phyloP scores from a whole-genome alignment of 2,888 invertebrate genomes.

The Therioaphis trifolii region DNA sequence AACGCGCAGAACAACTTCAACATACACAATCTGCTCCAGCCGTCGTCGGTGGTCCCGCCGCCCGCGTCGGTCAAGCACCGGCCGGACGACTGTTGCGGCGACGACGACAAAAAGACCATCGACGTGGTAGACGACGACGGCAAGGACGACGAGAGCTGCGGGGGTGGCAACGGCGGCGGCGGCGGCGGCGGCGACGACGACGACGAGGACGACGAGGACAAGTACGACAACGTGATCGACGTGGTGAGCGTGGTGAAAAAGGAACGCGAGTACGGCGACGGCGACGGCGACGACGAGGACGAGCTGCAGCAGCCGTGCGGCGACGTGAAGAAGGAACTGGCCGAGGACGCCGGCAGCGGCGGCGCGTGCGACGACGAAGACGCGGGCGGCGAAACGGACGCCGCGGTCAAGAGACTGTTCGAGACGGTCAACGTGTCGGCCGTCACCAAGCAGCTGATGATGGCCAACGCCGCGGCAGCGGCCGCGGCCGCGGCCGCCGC shows the following conservation, averaged over 20 bases:
- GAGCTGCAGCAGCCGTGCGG: slow-evolving; percentile 23
- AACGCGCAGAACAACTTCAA: slow-evolving; percentile 52
- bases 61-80: background rate
- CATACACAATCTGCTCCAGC: slow-evolving; percentile 50
- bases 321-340: slow-evolving; percentile 46
- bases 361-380: background rate
- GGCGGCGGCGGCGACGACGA: background rate
- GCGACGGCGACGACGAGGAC: background rate
- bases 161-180: no score
- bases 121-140: slow-evolving; percentile 31
- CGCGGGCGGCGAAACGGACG: slow-evolving; percentile 72
- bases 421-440: slow-evolving; percentile 82
- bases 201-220: slow-evolving; percentile 27
- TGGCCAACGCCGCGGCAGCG: slow-evolving; percentile 78
- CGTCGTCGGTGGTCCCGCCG: slow-evolving; percentile 6
- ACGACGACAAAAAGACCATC: slow-evolving; percentile 9
- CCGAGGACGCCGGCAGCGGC: slow-evolving; percentile 34
- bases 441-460: slow-evolving; percentile 77
- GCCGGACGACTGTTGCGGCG: slow-evolving; percentile 27
- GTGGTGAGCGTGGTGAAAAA: slow-evolving; percentile 57
- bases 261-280: slow-evolving; percentile 29
- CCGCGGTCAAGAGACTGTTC: slow-evolving; percentile 78
- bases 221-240: slow-evolving; percentile 49
- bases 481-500: slow-evolving; percentile 70
- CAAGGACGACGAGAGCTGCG: slow-evolving; percentile 20